Percentiles rank a stretch among this genome's conserved stretches.
These are phyloP conservation scores for Apus apus DNA, from an alignment of 2,113 vertebrate species.

Conservation along the genomic window DNA sequence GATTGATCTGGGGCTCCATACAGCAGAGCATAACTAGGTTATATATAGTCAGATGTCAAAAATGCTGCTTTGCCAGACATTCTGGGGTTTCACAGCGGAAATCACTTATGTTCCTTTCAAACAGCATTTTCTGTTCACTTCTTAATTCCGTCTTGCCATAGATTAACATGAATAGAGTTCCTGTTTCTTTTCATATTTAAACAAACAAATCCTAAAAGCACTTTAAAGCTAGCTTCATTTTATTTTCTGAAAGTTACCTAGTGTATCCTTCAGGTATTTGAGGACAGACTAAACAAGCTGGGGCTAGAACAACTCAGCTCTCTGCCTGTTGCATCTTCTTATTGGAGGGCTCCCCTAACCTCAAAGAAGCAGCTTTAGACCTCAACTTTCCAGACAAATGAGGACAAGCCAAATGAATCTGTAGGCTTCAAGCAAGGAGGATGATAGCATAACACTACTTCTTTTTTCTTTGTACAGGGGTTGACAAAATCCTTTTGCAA, in stretches of 20 bases:
- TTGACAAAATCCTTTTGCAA: not conserved
- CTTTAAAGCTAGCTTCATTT: not conserved
- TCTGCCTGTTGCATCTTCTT: not conserved
- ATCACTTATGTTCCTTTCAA: not conserved
- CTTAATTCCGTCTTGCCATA: not conserved
- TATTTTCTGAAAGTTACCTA: not conserved
- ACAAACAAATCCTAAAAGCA: not conserved
- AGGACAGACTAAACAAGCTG: not conserved
- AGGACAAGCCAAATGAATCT: not conserved
- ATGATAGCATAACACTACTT: not conserved
- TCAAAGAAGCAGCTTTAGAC: not conserved
- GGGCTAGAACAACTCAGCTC: not conserved
- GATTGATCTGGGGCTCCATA: conserved; percentile 43
- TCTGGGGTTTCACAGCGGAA: not conserved
- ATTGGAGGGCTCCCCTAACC: not conserved
- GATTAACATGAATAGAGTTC: not conserved
- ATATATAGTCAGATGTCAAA: conserved; percentile 47
- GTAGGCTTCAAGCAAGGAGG: not conserved
- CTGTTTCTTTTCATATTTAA: not conserved
- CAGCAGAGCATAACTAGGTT: not conserved
- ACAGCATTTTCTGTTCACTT: not conserved
- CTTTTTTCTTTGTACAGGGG: rapidly evolving
- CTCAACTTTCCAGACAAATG: not conserved
- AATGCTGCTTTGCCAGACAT: not conserved
- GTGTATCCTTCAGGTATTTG: not conserved